These are phyloP conservation scores for Zaprionus tsacasi DNA, from an alignment of 1,140 invertebrate species.

Conservation along the genomic window DNA sequence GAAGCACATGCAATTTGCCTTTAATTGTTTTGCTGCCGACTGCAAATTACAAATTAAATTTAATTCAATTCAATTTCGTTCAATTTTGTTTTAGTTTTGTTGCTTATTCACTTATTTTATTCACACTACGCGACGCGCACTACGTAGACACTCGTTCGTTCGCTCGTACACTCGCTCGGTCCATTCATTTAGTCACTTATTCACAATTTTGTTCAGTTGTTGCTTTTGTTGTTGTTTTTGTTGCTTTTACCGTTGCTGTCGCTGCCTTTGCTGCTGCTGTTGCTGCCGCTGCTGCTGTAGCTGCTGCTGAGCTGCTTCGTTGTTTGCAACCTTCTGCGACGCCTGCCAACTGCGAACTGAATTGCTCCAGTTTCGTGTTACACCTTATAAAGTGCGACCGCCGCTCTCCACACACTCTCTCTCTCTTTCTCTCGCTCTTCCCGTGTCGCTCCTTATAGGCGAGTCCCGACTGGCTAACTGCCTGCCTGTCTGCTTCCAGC, in stretches of 20 bases:
- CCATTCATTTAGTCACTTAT: slow-evolving; percentile 45
- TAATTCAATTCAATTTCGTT: slow-evolving; percentile 42
- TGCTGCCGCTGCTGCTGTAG: slow-evolving; percentile 20
- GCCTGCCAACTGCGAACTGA: slow-evolving; percentile 81
- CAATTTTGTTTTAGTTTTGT: slow-evolving; percentile 54
- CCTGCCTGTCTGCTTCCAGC: slow-evolving; percentile 56
- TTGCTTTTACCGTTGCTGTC: slow-evolving; percentile 2
- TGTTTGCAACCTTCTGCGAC: slow-evolving; percentile 68
- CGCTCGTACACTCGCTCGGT: background rate
- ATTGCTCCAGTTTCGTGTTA: slow-evolving; percentile 77
- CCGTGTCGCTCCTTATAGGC: slow-evolving; percentile 57
- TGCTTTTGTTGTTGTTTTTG: slow-evolving; percentile 22
- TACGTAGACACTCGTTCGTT: slow-evolving; percentile 6
- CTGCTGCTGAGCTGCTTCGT: slow-evolving; percentile 26
- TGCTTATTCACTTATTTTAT: slow-evolving; percentile 33
- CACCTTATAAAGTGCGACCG: slow-evolving; percentile 67
- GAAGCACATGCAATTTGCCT: slow-evolving; percentile 43
- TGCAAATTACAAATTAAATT: slow-evolving; percentile 39
- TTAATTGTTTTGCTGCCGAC: slow-evolving; percentile 57
- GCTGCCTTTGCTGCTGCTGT: slow-evolving; percentile 26
- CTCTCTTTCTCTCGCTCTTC: slow-evolving; percentile 15
- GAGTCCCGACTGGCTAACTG: slow-evolving; percentile 51
- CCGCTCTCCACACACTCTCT: background rate
- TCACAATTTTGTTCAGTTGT: slow-evolving; percentile 20
- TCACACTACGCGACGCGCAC: slow-evolving; percentile 41